Evolutionary conservation across 1,140 invertebrate species (phyloP), one percentile per base, ranked within the genome.

Genomic region (Nixonia krombeini): DNA sequence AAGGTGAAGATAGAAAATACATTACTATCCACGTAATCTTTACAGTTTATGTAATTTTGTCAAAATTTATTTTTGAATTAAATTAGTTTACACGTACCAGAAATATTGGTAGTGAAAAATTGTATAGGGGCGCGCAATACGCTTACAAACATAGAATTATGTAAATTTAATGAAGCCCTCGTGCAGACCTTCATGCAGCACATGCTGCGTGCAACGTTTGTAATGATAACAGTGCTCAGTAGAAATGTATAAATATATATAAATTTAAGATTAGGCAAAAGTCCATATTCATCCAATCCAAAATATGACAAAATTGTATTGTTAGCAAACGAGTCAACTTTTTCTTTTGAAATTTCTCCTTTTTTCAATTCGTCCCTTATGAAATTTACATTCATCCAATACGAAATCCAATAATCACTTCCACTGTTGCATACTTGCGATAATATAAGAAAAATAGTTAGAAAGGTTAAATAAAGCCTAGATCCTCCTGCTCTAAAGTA

Each of bases 21-120:
- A n/a, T n/a, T n/a, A n/a, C n/a, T n/a, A n/a, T n/a, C n/a, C n/a
- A n/a, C n/a, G n/a, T n/a, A n/a, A n/a, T n/a, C n/a, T n/a, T n/a
- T n/a, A n/a, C n/a, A n/a, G n/a, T n/a, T n/a, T n/a, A n/a, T n/a
- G n/a, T n/a, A n/a, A n/a, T n/a, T n/a, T n/a, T n/a, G n/a, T n/a
- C n/a, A n/a, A n/a, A n/a, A n/a, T n/a, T n/a, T n/a, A n/a, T n/a
- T n/a, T n/a, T n/a, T n/a, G n/a, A n/a, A n/a, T n/a, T n/a, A n/a
- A n/a, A n/a, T n/a, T n/a, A n/a, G n/a, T n/a, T n/a, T n/a, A n/a
- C n/a, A n/a, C n/a, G 70, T 66, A 87, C 86, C 95, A 56, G 90
- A 90, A 4, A 93, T 91, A 80, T 94, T 96, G 0, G 86, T 87
- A 70, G 96, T 92, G 74, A 96, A 96, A 83, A 96, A 96, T 7